Conservation (phyloP, 2,888 invertebrate genomes). For the Selenia dentaria region DNA sequence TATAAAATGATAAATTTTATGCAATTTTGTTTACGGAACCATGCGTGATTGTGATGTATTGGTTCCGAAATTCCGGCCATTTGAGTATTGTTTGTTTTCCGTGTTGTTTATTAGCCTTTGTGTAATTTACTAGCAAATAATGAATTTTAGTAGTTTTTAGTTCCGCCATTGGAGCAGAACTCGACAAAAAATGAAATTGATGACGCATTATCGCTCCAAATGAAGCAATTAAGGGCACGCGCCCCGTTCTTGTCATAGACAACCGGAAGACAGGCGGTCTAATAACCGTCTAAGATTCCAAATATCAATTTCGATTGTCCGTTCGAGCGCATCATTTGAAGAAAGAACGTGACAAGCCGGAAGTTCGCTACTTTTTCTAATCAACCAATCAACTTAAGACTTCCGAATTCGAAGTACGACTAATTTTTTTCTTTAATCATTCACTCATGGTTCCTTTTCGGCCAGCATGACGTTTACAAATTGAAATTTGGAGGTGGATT, state of each 20-base stretch:
- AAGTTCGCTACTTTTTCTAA: conserved; percentile 61
- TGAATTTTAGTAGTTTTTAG: conserved; percentile 20
- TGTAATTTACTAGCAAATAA: conserved; percentile 16
- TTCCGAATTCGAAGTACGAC: conserved; percentile 61
- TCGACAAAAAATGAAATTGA: conserved; percentile 44
- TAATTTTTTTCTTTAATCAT: conserved; percentile 44
- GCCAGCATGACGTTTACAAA: conserved; percentile 54
- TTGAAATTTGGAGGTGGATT: conserved; percentile 34
- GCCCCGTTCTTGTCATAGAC: conserved; percentile 55
- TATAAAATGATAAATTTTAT: conserved; percentile 75
- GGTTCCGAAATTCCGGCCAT: conserved; percentile 29
- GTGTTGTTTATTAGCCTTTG: conserved; percentile 8
- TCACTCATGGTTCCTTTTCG: conserved; percentile 66
- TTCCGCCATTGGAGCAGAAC: conserved; percentile 54
- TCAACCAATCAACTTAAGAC: conserved; percentile 71
- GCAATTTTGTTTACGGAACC: conserved; percentile 57
- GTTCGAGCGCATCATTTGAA: conserved; percentile 66
- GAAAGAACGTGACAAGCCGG: conserved; percentile 65
- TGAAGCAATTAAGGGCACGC: conserved; percentile 82
- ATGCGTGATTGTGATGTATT: conserved; percentile 54
- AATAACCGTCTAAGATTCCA: conserved; percentile 77
- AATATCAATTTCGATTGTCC: conserved; percentile 80
- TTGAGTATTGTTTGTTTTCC: conserved; percentile 46
- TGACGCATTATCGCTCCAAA: conserved; percentile 70
- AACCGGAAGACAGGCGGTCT: conserved; percentile 79